Base-by-base conservation (phyloP, 2,113 vertebrate genomes). In the Lanius ludovicianus region DNA sequence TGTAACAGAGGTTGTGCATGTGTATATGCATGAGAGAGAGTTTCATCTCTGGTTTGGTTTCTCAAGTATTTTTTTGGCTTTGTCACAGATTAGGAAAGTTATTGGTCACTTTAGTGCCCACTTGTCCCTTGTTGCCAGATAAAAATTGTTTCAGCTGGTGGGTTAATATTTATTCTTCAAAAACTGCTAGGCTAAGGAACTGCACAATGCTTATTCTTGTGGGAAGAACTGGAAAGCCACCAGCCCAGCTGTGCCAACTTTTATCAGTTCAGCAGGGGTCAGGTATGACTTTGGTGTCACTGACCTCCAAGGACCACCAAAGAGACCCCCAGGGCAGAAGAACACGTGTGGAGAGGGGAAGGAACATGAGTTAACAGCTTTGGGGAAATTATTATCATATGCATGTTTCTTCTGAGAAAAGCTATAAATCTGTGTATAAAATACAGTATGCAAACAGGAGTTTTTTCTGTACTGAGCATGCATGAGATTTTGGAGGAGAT, bases 281-380 rank as follows among this genome's bases (percentile, higher is more conserved):
- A 41, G 62, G 41, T 33, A 33, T 33, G 62, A 64, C 41, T 64
- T 42, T 33, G 41, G 62, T 23, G 41, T 33, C 41, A 33, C 30
- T 1, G 0, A 33, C 14, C 21, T 23, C 41, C 41, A 64, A 30
- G 30, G 41, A 44, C 21, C 41, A 44, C 14, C 30, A 44, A 17
- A 33, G 62, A 33, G 21, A 64, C 30, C 20, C 62, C 41, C 62
- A 33, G 41, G 20, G 15, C 28, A 44, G 62, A 64, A 44, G 20
- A 44, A 44, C 5, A 0, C 0, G 0, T 1, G 2, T 21, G 20
- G 62, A 44, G 62, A 64, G 41, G 41, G 30, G 62, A 64, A 10
- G 41, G 62, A 64, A 64, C 2, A 1, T 64, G 62, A 42, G 19
- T 21, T 42, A 11, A 16, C 15, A 41, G 39, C 14, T 44, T 64